These are phyloP conservation scores for Sarcoramphus papa DNA, from an alignment of 2,797 vertebrate species.

Conservation along the genomic window DNA sequence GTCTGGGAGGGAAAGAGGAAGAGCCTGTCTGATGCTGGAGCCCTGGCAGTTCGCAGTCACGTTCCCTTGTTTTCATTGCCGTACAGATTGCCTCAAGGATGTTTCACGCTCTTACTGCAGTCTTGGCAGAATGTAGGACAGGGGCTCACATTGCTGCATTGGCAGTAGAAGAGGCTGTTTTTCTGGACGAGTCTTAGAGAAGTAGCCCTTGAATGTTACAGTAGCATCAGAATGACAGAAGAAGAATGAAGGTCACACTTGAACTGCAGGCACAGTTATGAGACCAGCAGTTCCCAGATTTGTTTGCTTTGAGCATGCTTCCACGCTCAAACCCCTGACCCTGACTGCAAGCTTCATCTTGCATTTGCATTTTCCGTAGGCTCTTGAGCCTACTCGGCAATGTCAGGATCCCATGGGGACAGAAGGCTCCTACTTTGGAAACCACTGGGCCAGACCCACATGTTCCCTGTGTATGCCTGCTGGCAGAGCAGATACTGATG, in stretches of 20 bases:
- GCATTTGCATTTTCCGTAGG: neutral
- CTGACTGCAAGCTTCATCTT: neutral
- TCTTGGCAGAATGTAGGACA: slow-evolving; percentile 49
- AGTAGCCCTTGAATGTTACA: neutral
- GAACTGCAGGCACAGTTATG: neutral
- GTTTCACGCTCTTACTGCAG: neutral
- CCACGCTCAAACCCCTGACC: neutral
- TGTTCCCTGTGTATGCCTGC: neutral
- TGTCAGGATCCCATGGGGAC: neutral
- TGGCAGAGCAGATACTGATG: neutral
- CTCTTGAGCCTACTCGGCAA: neutral
- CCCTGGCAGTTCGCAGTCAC: neutral
- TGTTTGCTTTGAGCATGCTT: neutral
- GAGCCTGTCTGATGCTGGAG: neutral
- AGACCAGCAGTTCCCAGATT: neutral
- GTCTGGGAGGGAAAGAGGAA: neutral
- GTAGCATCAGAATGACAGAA: neutral
- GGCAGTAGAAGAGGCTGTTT: neutral
- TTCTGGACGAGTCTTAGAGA: neutral
- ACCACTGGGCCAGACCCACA: neutral
- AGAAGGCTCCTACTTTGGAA: neutral
- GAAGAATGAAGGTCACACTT: neutral
- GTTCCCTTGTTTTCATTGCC: neutral
- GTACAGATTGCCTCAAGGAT: neutral
- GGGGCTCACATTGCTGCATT: neutral